phyloP scores from a whole-genome alignment of 2,797 vertebrate genomes.

The Siniperca undulata region DNA sequence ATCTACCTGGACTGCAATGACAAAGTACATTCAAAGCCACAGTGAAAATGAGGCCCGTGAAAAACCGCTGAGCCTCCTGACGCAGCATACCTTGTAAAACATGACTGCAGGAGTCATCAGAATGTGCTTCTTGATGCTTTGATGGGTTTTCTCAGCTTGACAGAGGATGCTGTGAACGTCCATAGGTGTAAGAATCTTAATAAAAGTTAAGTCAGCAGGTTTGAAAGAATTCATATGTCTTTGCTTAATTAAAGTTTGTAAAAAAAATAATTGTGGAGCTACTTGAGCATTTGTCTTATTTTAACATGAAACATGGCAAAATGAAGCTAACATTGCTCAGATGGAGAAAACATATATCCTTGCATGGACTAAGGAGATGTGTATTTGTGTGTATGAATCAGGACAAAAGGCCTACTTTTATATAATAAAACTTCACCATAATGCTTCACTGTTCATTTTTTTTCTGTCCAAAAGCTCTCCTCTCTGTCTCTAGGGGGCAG shows the following conservation, averaged over 20 bases:
- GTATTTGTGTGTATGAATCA: background rate
- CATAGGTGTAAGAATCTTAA: conserved; percentile 9
- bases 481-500: conserved; percentile 73
- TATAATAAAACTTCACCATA: background rate
- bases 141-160: conserved; percentile 55
- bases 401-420: background rate
- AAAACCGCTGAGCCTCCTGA: conserved; percentile 36
- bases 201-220: conserved; percentile 2
- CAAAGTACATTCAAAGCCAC: background rate
- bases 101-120: conserved; percentile 43
- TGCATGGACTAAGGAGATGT: background rate
- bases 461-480: background rate
- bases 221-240: background rate
- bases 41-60: conserved; percentile 15
- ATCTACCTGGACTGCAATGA: background rate
- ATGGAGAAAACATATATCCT: background rate
- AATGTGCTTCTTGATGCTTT: conserved; percentile 60
- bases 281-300: background rate
- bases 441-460: background rate
- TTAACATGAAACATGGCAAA: background rate
- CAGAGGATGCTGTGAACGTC: conserved; percentile 52
- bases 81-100: conserved; percentile 59
- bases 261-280: background rate
- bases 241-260: conserved; percentile 13
- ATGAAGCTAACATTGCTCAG: background rate